Evolutionary conservation across 2,888 invertebrate genomes (phyloP), one percentile per base, ranked within the genome.

Genomic region (Megalurothrips usitatus): DNA sequence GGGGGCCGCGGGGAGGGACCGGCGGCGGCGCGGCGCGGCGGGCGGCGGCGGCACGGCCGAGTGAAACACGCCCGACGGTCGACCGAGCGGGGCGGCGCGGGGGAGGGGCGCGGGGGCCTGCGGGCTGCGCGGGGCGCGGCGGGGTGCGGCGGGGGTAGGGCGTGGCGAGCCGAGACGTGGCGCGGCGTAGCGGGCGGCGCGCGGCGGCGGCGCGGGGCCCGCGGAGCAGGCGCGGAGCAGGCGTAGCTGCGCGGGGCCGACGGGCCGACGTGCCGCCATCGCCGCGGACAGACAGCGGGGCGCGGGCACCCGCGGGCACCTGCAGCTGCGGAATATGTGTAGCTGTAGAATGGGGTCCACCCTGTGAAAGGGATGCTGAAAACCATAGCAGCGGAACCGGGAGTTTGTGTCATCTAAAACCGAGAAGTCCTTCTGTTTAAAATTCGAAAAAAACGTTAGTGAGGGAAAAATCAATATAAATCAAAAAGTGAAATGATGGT

Each of bases 61-160:
- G 68, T 75, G 68, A 75, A 75, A 75, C 68, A 75, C 68, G 68
- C 68, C 26, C 68, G 68, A 75, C 68, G 68, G 68, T 75, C 68
- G 68, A 75, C 68, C 68, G 68, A 75, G 68, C 68, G 68, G 68
- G 68, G 68, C 68, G 68, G 68, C 26, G 68, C 23, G 68, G 8
- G 68, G 68, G 58, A 23, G 26, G 10, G 23, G 68, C 26, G 68
- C 23, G 23, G 23, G 10, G 68, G 68, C 68, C n/a, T n/a, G n/a
- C 23, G 68, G 68, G 68, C 3, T 1, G 26, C 8, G 68, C 11
- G 1, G 68, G 68, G 68, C 68, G 26, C 0, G 68, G 68, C 68
- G 68, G 26, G 68, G 26, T 26, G 68, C 12, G 68, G 68, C 68
- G 68, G 68, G 12, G 68, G 23, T n/a, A 11, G 68, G 68, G 68